phyloP scores from a whole-genome alignment of 2,113 vertebrate species.

The Notiomystis cincta region DNA sequence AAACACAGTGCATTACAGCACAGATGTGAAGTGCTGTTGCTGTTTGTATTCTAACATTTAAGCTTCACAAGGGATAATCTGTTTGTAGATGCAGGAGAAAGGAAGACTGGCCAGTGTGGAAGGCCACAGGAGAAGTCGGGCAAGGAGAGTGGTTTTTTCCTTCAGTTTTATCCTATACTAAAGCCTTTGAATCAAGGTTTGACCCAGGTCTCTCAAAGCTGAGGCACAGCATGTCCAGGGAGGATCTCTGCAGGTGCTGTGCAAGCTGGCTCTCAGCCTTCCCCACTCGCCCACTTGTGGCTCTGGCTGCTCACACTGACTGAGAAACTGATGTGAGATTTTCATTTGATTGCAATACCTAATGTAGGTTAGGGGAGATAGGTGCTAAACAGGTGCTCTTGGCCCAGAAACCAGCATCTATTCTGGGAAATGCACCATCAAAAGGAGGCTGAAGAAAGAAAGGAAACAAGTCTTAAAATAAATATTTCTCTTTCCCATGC shows the following conservation, averaged over 20 bases:
- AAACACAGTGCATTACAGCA: background rate
- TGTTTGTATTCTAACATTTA: background rate
- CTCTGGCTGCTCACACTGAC: background rate
- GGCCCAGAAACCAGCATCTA: background rate
- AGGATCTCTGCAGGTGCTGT: background rate
- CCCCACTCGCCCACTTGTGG: fast-evolving
- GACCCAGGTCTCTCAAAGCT: background rate
- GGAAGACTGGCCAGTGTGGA: background rate
- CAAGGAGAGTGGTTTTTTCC: background rate
- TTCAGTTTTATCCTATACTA: background rate
- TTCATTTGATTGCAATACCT: background rate
- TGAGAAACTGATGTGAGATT: background rate
- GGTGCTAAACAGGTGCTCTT: background rate
- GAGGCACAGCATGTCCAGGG: background rate
- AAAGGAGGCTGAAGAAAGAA: background rate
- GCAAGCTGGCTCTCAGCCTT: background rate
- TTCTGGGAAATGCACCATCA: background rate
- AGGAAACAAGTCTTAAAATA: background rate
- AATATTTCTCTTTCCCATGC: background rate
- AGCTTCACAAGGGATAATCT: background rate
- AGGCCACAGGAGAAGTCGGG: background rate
- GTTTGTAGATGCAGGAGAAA: background rate
- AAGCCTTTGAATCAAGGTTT: background rate
- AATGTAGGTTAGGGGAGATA: background rate
- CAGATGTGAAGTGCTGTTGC: background rate